These are phyloP conservation scores for Thera britannica DNA, from an alignment of 2,888 invertebrate species.

Conservation along the genomic window DNA sequence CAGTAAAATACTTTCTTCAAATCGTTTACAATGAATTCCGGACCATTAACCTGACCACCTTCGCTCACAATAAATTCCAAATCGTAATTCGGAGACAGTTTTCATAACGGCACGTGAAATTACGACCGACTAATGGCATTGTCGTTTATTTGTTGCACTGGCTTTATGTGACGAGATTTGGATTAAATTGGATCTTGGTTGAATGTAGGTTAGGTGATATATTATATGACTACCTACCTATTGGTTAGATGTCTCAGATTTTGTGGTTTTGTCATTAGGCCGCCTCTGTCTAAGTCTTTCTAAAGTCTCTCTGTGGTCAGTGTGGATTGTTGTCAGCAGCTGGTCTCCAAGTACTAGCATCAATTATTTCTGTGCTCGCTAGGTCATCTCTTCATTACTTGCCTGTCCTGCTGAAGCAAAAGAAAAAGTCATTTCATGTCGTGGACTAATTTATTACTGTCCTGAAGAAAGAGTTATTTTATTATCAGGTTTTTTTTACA, in stretches of 20 bases:
- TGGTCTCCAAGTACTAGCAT: too few species aligned
- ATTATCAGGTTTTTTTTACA: too few species aligned
- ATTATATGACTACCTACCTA: neutral
- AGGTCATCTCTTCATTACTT: too few species aligned
- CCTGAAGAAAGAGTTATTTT: too few species aligned
- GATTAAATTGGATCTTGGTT: conserved; percentile 9
- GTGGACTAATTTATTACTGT: too few species aligned
- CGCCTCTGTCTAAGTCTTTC: neutral
- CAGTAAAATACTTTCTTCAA: conserved; percentile 24
- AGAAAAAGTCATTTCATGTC: too few species aligned
- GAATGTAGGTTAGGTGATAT: conserved; percentile 6
- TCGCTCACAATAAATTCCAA: conserved; percentile 31
- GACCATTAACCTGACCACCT: conserved; percentile 25
- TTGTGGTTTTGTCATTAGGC: conserved; percentile 10
- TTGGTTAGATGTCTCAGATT: conserved; percentile 10
- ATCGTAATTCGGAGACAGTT: conserved; percentile 47
- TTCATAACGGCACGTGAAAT: conserved; percentile 55
- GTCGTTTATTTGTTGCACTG: conserved; percentile 10
- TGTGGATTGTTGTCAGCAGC: too few species aligned
- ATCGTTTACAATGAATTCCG: conserved; percentile 1
- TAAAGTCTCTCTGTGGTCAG: neutral
- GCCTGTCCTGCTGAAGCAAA: too few species aligned
- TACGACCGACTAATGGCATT: conserved; percentile 51
- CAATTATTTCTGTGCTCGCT: too few species aligned
- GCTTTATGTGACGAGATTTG: conserved; percentile 11